phyloP scores from a whole-genome alignment of 2,888 invertebrate species.

The Cepaea hortensis region DNA sequence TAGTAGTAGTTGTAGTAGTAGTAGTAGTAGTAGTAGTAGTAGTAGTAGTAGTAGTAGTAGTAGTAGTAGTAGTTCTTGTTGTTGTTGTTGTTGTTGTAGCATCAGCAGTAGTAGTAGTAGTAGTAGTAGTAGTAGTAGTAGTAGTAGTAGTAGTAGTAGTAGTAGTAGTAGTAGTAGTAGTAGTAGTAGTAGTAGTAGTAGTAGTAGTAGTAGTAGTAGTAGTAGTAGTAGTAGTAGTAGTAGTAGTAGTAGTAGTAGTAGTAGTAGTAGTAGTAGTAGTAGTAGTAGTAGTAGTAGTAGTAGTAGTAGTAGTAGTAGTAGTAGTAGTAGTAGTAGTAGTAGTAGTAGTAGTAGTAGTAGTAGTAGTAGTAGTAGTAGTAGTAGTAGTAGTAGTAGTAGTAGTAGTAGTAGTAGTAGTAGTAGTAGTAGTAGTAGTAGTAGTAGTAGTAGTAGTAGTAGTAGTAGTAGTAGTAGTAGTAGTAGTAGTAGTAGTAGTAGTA shows the following conservation, averaged over 20 bases:
- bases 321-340: background rate
- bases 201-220: background rate
- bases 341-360: background rate
- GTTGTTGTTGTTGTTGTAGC: no score
- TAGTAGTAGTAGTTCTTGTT: background rate
- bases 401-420: slow-evolving; percentile 1
- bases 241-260: background rate
- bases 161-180: background rate
- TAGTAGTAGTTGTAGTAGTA: no score
- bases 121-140: background rate
- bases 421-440: background rate
- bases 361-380: slow-evolving; percentile 1
- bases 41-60: background rate
- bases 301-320: background rate
- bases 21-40: background rate
- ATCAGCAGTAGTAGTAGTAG: background rate
- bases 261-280: background rate
- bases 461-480: slow-evolving; percentile 7
- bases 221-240: background rate
- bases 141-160: background rate
- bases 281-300: background rate
- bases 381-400: slow-evolving; percentile 1
- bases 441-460: slow-evolving; percentile 7
- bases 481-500: slow-evolving; percentile 7
- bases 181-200: background rate